A percentile compares a stretch with the other conserved stretches of the same genome.
Conservation (phyloP, 1,140 invertebrate genomes). For the Philopotamus ludificatus region DNA sequence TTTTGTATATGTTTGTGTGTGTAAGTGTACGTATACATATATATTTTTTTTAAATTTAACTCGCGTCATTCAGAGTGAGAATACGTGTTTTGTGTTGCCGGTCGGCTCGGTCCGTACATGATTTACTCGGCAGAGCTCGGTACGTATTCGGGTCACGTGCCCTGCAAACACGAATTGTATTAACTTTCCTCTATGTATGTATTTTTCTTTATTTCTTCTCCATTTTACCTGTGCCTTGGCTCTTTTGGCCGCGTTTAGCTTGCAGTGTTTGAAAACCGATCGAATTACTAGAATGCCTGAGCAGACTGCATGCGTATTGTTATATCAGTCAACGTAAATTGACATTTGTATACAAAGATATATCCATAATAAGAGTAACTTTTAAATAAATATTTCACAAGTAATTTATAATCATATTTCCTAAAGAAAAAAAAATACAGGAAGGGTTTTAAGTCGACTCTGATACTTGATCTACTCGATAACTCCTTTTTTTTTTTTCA, state of each 20-base stretch:
- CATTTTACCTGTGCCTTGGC: not conserved
- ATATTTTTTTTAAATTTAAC: constrained; percentile 37
- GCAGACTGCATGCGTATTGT: not conserved
- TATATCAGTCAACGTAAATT: not conserved
- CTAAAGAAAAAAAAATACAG: too few relatives aligned
- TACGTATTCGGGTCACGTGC: constrained; percentile 34
- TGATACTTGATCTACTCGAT: too few relatives aligned
- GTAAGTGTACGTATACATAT: too few relatives aligned
- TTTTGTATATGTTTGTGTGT: too few relatives aligned
- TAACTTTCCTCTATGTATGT: constrained; percentile 37
- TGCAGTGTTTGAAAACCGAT: constrained; percentile 8
- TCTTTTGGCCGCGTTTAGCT: constrained; percentile 1
- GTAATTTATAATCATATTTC: too few relatives aligned
- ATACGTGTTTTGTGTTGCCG: constrained; percentile 34
- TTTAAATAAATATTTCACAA: too few relatives aligned
- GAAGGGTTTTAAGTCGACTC: too few relatives aligned
- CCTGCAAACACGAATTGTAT: constrained; percentile 40
- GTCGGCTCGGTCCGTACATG: constrained; percentile 25
- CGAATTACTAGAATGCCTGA: constrained; percentile 1
- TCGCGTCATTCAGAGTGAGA: constrained; percentile 37
- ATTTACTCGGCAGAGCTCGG: constrained; percentile 33
- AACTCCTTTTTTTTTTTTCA: too few relatives aligned
- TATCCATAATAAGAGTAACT: too few relatives aligned
- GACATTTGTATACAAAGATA: not conserved
- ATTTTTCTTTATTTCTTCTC: constrained; percentile 30